These are phyloP conservation scores for Sericinus montela DNA, from an alignment of 2,888 invertebrate genomes.

Conservation along the genomic window DNA sequence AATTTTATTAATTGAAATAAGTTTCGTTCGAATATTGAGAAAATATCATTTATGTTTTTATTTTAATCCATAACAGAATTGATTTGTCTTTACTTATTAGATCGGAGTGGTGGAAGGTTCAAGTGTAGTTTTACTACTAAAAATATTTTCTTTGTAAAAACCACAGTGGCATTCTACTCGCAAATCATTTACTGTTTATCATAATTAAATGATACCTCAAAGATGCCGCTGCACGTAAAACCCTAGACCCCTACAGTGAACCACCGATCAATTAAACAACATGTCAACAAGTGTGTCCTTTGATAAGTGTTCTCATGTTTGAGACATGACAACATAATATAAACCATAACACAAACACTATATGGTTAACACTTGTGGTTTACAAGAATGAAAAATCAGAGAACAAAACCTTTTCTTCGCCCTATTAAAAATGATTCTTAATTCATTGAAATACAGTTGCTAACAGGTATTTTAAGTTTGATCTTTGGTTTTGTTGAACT, in stretches of 20 bases:
- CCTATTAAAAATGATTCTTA: constrained; percentile 35
- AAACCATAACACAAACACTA: constrained; percentile 57
- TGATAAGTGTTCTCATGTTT: constrained; percentile 55
- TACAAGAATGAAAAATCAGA: constrained; percentile 34
- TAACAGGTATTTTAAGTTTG: constrained; percentile 28
- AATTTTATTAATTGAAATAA: no score
- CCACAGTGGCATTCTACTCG: constrained; percentile 75
- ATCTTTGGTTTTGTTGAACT: constrained; percentile 37
- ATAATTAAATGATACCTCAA: constrained; percentile 75
- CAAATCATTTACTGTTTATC: constrained; percentile 71
- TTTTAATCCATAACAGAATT: no score
- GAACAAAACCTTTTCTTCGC: neutral
- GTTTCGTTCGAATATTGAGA: no score
- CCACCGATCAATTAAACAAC: constrained; percentile 79
- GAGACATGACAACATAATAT: constrained; percentile 42
- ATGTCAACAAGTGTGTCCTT: constrained; percentile 79
- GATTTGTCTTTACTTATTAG: no score
- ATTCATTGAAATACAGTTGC: constrained; percentile 20
- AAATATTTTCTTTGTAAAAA: constrained; percentile 32
- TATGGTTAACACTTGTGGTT: constrained; percentile 50
- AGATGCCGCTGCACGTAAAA: constrained; percentile 65
- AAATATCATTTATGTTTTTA: no score
- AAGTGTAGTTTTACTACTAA: no score
- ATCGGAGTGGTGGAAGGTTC: no score
- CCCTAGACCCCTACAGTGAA: constrained; percentile 71